Evolutionary conservation across 2,113 vertebrate species (phyloP).

Genomic region (Rhinolophus ferrumequinum): DNA sequence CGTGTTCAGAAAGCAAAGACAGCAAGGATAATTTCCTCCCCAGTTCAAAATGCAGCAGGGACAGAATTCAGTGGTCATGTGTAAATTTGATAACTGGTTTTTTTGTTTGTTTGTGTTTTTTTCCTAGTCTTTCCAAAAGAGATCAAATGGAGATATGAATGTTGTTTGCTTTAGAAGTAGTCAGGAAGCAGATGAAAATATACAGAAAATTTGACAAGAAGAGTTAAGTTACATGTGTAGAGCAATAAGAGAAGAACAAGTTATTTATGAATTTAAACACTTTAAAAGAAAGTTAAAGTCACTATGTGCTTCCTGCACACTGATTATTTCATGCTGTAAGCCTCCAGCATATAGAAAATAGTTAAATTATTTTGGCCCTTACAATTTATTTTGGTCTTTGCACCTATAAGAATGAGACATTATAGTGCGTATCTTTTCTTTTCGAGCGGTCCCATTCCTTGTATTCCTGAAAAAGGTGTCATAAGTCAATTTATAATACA

Average conservation of each 20-base stretch:
- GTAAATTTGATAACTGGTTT: background rate
- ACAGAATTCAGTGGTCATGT: background rate
- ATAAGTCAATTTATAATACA: background rate
- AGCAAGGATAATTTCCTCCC: background rate
- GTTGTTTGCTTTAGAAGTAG: background rate
- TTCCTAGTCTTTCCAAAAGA: background rate
- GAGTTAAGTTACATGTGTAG: background rate
- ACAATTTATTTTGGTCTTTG: background rate
- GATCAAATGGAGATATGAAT: background rate
- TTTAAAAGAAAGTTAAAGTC: constrained; percentile 18
- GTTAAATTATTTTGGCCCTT: background rate
- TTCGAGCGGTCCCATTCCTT: background rate
- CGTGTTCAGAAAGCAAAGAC: background rate
- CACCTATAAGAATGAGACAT: background rate
- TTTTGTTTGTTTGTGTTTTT: too few relatives aligned
- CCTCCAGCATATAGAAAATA: background rate
- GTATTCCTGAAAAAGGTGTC: background rate
- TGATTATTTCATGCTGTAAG: background rate
- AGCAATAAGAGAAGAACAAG: background rate
- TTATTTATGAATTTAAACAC: constrained; percentile 19
- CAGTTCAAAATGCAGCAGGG: background rate
- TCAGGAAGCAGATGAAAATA: background rate
- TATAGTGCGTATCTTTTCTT: background rate
- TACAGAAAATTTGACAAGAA: background rate
- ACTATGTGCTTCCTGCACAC: background rate